Evolutionary conservation across 2,888 invertebrate species (phyloP).

Genomic region (Spicauda simplicius): DNA sequence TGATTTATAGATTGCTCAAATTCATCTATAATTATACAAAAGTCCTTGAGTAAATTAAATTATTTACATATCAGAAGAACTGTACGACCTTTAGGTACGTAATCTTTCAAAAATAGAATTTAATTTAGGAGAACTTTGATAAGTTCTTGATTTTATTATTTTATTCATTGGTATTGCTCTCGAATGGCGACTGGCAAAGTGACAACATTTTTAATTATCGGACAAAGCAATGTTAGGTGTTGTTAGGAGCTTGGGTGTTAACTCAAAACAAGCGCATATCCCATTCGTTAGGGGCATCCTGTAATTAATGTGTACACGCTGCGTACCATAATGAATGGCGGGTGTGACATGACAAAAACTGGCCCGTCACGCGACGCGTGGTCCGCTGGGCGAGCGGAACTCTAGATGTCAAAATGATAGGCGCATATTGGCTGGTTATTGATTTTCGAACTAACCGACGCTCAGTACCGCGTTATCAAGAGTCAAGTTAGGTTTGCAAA

Average conservation of each 20-base stretch:
- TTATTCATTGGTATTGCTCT: too few species aligned
- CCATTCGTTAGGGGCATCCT: conserved; percentile 65
- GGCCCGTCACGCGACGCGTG: conserved; percentile 66
- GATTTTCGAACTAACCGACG: conserved; percentile 57
- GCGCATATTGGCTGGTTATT: conserved; percentile 73
- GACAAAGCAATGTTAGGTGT: background rate
- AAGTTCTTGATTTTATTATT: too few species aligned
- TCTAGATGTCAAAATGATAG: conserved; percentile 79
- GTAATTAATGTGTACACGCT: conserved; percentile 75
- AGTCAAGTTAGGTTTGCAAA: too few species aligned
- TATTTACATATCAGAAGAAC: too few species aligned
- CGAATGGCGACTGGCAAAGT: too few species aligned
- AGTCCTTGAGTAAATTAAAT: too few species aligned
- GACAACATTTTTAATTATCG: too few species aligned
- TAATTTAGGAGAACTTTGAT: too few species aligned
- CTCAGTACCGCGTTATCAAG: background rate
- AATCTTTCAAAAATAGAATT: too few species aligned
- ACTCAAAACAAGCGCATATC: conserved; percentile 9
- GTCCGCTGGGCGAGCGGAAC: conserved; percentile 50
- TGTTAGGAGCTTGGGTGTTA: background rate
- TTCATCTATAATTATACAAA: too few species aligned
- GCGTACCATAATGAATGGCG: conserved; percentile 75
- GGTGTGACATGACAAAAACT: conserved; percentile 77
- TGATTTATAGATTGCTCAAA: too few species aligned
- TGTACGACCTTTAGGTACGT: too few species aligned